These are phyloP conservation scores for Melipona beecheii DNA, from an alignment of 2,888 invertebrate species.

Conservation along the genomic window DNA sequence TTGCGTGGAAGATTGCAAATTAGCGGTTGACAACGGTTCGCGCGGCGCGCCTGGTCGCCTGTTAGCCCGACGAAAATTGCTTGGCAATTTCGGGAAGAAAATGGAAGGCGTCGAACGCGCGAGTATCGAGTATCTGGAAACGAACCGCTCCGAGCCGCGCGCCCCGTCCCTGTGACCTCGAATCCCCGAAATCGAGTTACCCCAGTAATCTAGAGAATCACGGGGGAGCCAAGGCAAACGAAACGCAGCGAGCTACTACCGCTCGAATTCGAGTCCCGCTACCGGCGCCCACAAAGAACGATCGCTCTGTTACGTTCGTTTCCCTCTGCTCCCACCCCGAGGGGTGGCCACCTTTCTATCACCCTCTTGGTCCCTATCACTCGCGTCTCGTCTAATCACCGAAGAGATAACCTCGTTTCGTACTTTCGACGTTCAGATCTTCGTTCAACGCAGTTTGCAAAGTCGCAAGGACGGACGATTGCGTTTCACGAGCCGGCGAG, in stretches of 20 bases:
- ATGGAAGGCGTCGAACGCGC: slow-evolving; percentile 8
- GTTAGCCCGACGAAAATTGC: slow-evolving; percentile 34
- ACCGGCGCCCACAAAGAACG: slow-evolving; percentile 50
- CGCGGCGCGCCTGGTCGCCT: slow-evolving; percentile 8
- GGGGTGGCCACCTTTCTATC: slow-evolving; percentile 14
- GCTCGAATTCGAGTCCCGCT: slow-evolving; percentile 45
- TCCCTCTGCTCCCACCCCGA: neutral
- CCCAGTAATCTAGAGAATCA: slow-evolving; percentile 45
- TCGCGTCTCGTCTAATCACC: slow-evolving; percentile 45
- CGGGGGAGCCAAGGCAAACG: slow-evolving; percentile 56
- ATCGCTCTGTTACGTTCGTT: slow-evolving; percentile 49
- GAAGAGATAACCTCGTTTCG: neutral
- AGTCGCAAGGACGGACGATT: slow-evolving; percentile 4
- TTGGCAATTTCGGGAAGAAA: slow-evolving; percentile 13
- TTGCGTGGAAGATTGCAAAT: neutral
- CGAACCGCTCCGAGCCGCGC: neutral
- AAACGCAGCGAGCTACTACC: slow-evolving; percentile 40
- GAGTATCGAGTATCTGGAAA: slow-evolving; percentile 32
- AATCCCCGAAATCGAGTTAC: slow-evolving; percentile 63
- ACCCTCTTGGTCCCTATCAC: slow-evolving; percentile 22
- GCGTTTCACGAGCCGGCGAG: slow-evolving; percentile 10
- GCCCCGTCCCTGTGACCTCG: slow-evolving; percentile 44
- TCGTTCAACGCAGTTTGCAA: neutral
- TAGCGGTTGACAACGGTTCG: slow-evolving; percentile 21
- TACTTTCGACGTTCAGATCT: neutral